Conservation (phyloP, 2,113 vertebrate genomes). For the Crotalus tigris region DNA sequence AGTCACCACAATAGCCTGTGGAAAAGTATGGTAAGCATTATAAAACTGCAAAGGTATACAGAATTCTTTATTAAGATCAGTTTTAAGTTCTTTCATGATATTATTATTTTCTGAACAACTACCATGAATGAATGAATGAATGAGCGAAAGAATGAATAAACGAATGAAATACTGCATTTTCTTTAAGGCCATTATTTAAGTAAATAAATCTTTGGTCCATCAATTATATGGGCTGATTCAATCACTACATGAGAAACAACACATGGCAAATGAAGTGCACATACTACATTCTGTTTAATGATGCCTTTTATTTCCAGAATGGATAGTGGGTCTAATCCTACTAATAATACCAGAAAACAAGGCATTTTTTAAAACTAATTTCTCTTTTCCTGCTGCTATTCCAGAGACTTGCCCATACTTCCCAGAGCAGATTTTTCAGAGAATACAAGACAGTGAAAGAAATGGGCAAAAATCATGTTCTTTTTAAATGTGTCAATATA, state of each 20-base stretch:
- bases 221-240: background rate
- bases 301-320: background rate
- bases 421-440: background rate
- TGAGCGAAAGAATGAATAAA: background rate
- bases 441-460: background rate
- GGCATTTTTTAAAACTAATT: background rate
- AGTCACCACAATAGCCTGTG: conserved; percentile 89
- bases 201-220: background rate
- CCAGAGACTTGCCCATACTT: background rate
- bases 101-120: background rate
- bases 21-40: conserved; percentile 21
- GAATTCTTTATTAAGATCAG: background rate
- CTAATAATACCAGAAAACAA: background rate
- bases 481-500: background rate
- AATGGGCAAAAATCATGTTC: background rate
- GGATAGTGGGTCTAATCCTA: background rate
- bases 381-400: background rate
- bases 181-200: background rate
- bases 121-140: background rate
- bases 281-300: background rate
- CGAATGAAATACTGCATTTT: background rate
- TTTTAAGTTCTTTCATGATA: background rate
- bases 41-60: conserved; percentile 19
- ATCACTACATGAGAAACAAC: background rate
- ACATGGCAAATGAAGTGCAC: background rate